phyloP scores from a whole-genome alignment of 2,113 vertebrate species.

The Pipa parva region DNA sequence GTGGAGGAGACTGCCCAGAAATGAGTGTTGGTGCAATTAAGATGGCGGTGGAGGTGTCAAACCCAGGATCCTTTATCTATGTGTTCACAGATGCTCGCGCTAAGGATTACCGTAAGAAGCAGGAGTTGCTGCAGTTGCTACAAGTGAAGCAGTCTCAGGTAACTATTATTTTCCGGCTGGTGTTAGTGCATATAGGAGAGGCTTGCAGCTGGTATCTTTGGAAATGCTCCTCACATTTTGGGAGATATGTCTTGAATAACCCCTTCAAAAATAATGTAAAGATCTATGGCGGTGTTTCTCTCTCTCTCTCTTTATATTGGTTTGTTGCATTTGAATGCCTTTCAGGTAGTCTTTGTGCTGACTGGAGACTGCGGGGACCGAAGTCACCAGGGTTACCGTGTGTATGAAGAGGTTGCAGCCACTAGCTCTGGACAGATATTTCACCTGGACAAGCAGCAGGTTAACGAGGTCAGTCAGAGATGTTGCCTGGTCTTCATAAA shows the following conservation, averaged over 20 bases:
- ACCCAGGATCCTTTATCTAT: slow-evolving; percentile 93
- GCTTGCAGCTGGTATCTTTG: too few relatives aligned
- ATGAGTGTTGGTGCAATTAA: slow-evolving; percentile 98
- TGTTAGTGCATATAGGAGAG: too few relatives aligned
- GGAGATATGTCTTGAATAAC: too few relatives aligned
- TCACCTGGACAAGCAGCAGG: slow-evolving; percentile 96
- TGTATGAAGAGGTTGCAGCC: slow-evolving; percentile 95
- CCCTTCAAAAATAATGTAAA: too few relatives aligned
- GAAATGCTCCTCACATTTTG: too few relatives aligned
- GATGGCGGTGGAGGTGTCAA: slow-evolving; percentile 92
- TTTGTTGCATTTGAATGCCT: too few relatives aligned
- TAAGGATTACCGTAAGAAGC: slow-evolving; percentile 87
- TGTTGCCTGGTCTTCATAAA: neutral
- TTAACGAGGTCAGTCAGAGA: slow-evolving; percentile 90
- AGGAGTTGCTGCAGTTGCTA: slow-evolving; percentile 93
- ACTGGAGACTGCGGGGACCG: slow-evolving; percentile 96
- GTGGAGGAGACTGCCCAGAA: slow-evolving; percentile 97
- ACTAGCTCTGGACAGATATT: slow-evolving; percentile 97
- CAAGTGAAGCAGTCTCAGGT: slow-evolving; percentile 98
- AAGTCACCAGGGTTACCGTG: slow-evolving; percentile 87
- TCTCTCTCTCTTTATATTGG: too few relatives aligned
- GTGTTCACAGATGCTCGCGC: slow-evolving; percentile 96
- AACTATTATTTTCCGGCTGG: neutral
- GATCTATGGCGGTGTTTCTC: too few relatives aligned
- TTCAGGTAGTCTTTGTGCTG: slow-evolving; percentile 93